A percentile compares a stretch with the other conserved stretches of the same genome.
Evolutionary conservation across 2,888 invertebrate species (phyloP).

Genomic region (Pocota personata): DNA sequence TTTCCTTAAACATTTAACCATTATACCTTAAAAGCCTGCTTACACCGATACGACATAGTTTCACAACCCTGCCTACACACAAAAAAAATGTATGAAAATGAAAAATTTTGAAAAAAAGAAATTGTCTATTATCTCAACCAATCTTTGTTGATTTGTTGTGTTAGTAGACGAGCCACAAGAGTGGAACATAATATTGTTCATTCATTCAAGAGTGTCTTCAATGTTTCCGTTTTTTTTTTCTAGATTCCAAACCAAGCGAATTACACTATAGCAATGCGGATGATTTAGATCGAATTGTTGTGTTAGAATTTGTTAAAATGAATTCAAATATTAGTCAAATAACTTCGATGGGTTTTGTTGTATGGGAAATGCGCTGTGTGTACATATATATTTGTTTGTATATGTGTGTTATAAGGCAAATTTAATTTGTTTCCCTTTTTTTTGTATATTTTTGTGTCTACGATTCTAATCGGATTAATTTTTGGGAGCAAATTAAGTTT

Average conservation of each 20-base stretch:
- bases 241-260: conserved; percentile 40
- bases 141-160: background rate
- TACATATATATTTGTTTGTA: background rate
- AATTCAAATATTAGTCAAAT: conserved; percentile 25
- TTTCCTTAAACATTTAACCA: background rate
- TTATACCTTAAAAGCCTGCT: background rate
- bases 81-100: background rate
- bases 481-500: conserved; percentile 2
- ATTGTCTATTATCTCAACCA: background rate
- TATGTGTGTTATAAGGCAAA: background rate
- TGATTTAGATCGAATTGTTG: background rate
- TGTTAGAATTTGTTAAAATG: conserved; percentile 18
- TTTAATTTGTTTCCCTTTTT: conserved; percentile 2
- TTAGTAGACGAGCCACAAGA: conserved; percentile 39
- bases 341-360: conserved; percentile 10
- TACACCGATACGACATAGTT: too few species aligned
- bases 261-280: conserved; percentile 46
- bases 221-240: background rate
- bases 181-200: background rate
- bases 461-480: conserved; percentile 14
- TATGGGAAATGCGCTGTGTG: background rate
- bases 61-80: background rate
- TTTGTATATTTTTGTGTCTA: background rate
- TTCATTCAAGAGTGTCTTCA: background rate
- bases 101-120: background rate